phyloP scores from a whole-genome alignment of 2,888 invertebrate genomes.

The Psylliodes chrysocephalus region DNA sequence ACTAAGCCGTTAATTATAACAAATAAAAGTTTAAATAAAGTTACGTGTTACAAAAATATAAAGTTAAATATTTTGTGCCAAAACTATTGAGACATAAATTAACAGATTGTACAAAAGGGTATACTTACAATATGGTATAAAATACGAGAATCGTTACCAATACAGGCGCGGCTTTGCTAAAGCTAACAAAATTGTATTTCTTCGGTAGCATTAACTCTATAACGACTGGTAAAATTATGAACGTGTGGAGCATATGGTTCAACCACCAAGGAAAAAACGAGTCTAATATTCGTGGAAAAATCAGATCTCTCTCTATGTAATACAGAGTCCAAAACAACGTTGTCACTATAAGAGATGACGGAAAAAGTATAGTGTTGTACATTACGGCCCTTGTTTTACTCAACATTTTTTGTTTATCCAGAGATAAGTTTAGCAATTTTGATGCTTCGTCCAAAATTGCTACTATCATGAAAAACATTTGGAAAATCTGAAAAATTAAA shows the following conservation, averaged over 20 bases:
- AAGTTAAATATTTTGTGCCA: too few species aligned
- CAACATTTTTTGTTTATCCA: constrained; percentile 33
- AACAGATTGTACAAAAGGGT: too few species aligned
- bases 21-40: too few species aligned
- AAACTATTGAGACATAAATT: not conserved
- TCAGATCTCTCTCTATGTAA: constrained; percentile 68
- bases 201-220: constrained; percentile 63
- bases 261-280: constrained; percentile 68
- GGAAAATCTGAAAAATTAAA: constrained; percentile 44
- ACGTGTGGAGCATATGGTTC: constrained; percentile 71
- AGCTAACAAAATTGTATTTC: constrained; percentile 44
- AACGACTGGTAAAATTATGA: constrained; percentile 65
- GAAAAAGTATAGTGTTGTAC: constrained; percentile 47
- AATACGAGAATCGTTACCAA: constrained; percentile 32
- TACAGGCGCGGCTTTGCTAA: constrained; percentile 30
- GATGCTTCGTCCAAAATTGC: constrained; percentile 44
- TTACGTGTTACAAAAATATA: too few species aligned
- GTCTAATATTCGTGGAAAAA: constrained; percentile 68
- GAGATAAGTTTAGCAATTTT: constrained; percentile 31
- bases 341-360: constrained; percentile 65
- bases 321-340: constrained; percentile 69
- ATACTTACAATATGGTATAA: constrained; percentile 48
- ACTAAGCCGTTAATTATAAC: too few species aligned
- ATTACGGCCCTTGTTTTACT: constrained; percentile 41
- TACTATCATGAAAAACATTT: constrained; percentile 44